phyloP scores from a whole-genome alignment of 2,888 invertebrate genomes.

The Epinotia nisella region DNA sequence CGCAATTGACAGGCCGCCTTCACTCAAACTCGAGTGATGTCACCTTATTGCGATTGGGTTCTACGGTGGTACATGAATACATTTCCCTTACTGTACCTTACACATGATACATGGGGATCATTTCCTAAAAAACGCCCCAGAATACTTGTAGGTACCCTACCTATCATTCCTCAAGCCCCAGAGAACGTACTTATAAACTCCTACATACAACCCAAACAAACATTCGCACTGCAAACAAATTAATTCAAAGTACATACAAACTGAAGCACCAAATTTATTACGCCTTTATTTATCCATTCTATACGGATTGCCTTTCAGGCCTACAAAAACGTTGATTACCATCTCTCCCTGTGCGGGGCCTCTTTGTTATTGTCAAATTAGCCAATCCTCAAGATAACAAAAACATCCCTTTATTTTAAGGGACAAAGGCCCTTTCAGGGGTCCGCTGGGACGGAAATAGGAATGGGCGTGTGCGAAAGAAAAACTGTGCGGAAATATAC shows the following conservation, averaged over 20 bases:
- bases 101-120: no score
- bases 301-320: constrained; percentile 63
- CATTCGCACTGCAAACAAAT: constrained; percentile 36
- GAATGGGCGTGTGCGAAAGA: constrained; percentile 6
- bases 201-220: constrained; percentile 22
- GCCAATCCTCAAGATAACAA: constrained; percentile 85
- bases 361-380: constrained; percentile 85
- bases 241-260: constrained; percentile 44
- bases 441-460: not conserved
- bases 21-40: no score
- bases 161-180: no score
- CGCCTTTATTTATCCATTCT: constrained; percentile 55
- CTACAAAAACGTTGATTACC: constrained; percentile 76
- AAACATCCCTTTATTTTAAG: constrained; percentile 79
- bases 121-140: no score
- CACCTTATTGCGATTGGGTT: no score
- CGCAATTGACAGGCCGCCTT: no score
- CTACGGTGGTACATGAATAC: no score
- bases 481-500: not conserved
- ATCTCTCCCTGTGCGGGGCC: constrained; percentile 73
- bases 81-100: no score
- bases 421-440: constrained; percentile 74
- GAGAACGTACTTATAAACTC: not conserved
- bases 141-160: no score
- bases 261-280: constrained; percentile 62